Evolutionary conservation across 2,888 invertebrate genomes (phyloP).

Genomic region (Leptopterna dolabrata): DNA sequence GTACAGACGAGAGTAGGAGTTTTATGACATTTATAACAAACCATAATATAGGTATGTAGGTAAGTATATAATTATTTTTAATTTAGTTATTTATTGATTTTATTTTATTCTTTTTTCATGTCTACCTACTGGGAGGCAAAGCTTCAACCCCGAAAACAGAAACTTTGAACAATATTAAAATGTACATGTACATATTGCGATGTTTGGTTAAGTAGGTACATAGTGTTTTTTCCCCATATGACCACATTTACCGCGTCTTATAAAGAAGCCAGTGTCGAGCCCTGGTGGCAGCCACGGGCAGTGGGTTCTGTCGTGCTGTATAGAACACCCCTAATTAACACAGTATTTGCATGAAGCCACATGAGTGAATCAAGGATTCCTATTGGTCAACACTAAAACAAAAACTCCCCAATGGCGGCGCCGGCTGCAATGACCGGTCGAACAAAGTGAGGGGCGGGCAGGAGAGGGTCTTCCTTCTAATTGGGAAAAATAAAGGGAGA

Average conservation of each 20-base stretch:
- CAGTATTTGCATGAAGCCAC: constrained; percentile 50
- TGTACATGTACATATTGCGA: too few relatives aligned
- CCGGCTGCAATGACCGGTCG: background rate
- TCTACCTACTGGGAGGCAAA: too few relatives aligned
- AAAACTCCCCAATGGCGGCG: constrained; percentile 18
- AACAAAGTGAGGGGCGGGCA: background rate
- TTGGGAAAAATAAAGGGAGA: constrained; percentile 33
- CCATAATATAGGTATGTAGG: too few relatives aligned
- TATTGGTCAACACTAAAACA: constrained; percentile 25
- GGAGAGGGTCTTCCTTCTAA: background rate
- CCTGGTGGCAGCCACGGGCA: background rate
- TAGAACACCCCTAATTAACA: constrained; percentile 46
- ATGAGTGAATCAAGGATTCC: constrained; percentile 1
- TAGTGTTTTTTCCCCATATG: background rate
- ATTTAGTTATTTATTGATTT: too few relatives aligned
- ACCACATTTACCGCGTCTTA: background rate
- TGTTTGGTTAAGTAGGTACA: background rate
- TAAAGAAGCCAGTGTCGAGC: background rate
- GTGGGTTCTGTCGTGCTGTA: constrained; percentile 11
- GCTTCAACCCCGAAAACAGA: too few relatives aligned
- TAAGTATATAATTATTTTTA: too few relatives aligned
- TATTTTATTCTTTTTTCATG: too few relatives aligned
- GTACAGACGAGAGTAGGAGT: too few relatives aligned
- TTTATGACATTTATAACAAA: too few relatives aligned
- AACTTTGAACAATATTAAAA: too few relatives aligned